Evolutionary conservation across 1,140 invertebrate species (phyloP).

Genomic region (Musca domestica): DNA sequence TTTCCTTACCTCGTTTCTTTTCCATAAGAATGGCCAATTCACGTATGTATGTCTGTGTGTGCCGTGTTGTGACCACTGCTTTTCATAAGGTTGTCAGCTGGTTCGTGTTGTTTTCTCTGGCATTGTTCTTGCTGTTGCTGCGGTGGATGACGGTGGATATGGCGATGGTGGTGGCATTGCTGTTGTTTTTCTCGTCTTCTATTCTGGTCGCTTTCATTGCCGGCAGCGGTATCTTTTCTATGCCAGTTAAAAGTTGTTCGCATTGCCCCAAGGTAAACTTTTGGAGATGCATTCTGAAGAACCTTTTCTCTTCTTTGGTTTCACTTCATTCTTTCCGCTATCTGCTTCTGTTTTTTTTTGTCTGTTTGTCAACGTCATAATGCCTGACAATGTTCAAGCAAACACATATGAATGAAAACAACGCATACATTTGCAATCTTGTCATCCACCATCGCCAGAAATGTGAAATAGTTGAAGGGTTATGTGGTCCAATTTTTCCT

Average conservation of each 20-base stretch:
- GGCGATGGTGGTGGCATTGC: background rate
- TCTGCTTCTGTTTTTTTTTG: no score
- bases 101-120: background rate
- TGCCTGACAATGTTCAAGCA: no score
- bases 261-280: slow-evolving; percentile 7
- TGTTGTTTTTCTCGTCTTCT: slow-evolving; percentile 1
- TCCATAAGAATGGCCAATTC: no score
- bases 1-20: no score
- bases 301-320: background rate
- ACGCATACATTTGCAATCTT: no score
- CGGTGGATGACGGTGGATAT: background rate
- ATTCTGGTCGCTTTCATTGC: slow-evolving; percentile 14
- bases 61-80: background rate
- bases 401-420: no score
- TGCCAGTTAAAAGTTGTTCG: slow-evolving; percentile 24
- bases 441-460: no score
- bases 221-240: slow-evolving; percentile 17
- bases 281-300: slow-evolving; percentile 18
- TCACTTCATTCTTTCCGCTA: background rate
- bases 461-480: no score
- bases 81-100: slow-evolving; percentile 10
- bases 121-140: background rate
- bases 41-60: no score
- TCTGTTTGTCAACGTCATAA: no score
- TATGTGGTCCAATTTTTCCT: no score